Percentiles rank a stretch among this genome's conserved stretches.
Conservation (phyloP, 2,797 vertebrate species). For the Phrynocephalus guinanensis region DNA sequence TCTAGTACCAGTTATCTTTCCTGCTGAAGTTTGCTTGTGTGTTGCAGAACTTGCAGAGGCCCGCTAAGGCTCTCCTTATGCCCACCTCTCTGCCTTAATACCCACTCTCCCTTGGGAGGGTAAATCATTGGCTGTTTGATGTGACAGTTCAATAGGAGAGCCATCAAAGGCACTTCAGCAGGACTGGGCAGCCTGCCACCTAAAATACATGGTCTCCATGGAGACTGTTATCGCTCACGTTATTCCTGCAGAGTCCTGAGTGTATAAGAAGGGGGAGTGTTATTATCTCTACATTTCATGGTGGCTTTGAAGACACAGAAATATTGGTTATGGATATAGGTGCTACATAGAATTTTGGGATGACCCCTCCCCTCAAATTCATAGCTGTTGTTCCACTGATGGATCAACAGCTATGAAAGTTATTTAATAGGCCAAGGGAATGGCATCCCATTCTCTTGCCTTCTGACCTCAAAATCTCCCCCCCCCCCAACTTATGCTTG, state of each 20-base stretch:
- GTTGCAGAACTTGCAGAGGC: constrained; percentile 12
- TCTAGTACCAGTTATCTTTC: constrained; percentile 12
- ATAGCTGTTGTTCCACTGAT: too few species aligned
- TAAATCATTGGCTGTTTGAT: constrained; percentile 44
- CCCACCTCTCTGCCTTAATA: constrained; percentile 20
- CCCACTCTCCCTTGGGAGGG: constrained; percentile 2
- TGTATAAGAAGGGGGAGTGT: not conserved
- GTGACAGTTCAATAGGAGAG: constrained; percentile 38
- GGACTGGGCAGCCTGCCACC: constrained; percentile 42
- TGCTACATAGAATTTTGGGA: too few species aligned
- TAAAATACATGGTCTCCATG: constrained; percentile 23
- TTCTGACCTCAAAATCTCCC: not conserved
- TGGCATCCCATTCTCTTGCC: not conserved
- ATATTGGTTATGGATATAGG: not conserved
- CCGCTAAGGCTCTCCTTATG: not conserved
- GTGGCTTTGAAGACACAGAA: not conserved
- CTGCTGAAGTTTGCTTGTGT: constrained; percentile 28
- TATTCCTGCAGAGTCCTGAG: constrained; percentile 16
- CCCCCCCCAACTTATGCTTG: not conserved
- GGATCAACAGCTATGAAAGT: not conserved
- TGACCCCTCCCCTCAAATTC: too few species aligned
- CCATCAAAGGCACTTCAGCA: not conserved
- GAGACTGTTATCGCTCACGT: constrained; percentile 37
- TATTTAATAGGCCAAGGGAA: not conserved
- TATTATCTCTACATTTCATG: not conserved